phyloP scores from a whole-genome alignment of 2,797 vertebrate genomes.

The Cichlasoma orientale region DNA sequence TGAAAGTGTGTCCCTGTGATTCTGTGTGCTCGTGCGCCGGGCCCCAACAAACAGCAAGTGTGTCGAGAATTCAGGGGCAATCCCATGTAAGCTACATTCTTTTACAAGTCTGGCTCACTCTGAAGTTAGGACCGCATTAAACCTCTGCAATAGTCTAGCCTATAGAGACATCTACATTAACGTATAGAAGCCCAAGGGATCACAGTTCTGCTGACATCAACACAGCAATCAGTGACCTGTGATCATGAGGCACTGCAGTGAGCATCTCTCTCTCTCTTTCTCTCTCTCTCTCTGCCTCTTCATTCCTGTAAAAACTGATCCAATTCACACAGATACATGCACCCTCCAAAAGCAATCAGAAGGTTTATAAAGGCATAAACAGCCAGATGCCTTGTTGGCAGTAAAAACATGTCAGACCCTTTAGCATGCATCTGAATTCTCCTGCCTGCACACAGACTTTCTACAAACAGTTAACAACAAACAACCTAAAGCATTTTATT shows the following conservation, averaged over 20 bases:
- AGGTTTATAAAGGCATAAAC: constrained; percentile 27
- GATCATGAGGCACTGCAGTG: constrained; percentile 65
- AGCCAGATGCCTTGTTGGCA: constrained; percentile 11
- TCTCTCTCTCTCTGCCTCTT: not conserved
- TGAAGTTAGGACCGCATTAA: constrained; percentile 34
- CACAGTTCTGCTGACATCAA: constrained; percentile 67
- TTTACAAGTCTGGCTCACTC: constrained; percentile 16
- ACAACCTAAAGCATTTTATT: constrained; percentile 44
- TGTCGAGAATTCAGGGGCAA: not conserved
- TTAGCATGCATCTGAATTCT: constrained; percentile 29
- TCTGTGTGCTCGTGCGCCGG: constrained; percentile 17
- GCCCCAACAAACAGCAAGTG: constrained; percentile 21
- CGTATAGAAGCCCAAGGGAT: constrained; percentile 48
- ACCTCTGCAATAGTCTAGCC: constrained; percentile 17
- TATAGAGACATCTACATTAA: constrained; percentile 34
- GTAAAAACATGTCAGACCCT: not conserved
- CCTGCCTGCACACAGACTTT: constrained; percentile 25
- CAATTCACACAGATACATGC: constrained; percentile 24
- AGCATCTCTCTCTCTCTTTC: constrained; percentile 28
- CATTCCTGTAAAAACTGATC: constrained; percentile 28
- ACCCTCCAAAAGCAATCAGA: constrained; percentile 21
- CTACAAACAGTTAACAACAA: constrained; percentile 35
- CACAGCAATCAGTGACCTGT: constrained; percentile 68
- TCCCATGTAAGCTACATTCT: constrained; percentile 50
- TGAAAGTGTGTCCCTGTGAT: not conserved